phyloP scores from a whole-genome alignment of 2,113 vertebrate species.

The Sander lucioperca region DNA sequence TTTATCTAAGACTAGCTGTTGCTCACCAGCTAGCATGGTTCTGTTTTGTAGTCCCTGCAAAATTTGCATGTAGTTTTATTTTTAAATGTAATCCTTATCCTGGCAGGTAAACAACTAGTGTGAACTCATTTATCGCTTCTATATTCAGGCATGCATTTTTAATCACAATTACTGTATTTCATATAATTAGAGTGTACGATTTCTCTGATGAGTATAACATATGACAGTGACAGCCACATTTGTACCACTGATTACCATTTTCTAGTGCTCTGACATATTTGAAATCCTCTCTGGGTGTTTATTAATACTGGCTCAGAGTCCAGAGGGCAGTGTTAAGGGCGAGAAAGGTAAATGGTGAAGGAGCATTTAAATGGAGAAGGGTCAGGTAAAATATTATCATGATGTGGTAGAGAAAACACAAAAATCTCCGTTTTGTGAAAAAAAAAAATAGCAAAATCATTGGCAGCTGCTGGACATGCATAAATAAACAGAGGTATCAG shows the following conservation, averaged over 20 bases:
- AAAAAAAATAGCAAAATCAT: conserved; percentile 57
- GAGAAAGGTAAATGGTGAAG: conserved; percentile 21
- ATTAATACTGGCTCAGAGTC: conserved; percentile 26
- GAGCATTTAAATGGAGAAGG: conserved; percentile 39
- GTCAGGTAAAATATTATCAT: conserved; percentile 66
- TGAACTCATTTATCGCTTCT: conserved; percentile 3
- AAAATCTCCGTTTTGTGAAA: conserved; percentile 43
- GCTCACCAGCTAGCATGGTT: background rate
- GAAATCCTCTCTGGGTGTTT: conserved; percentile 13
- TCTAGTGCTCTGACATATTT: conserved; percentile 22
- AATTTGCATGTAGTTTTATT: too few species aligned
- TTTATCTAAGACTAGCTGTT: background rate
- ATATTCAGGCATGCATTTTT: background rate
- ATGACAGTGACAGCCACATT: conserved; percentile 22
- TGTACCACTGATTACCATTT: conserved; percentile 20
- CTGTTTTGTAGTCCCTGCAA: background rate
- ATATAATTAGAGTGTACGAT: conserved; percentile 5
- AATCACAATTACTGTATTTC: conserved; percentile 19
- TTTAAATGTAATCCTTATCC: background rate
- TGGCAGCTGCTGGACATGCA: conserved; percentile 70
- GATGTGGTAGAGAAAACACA: conserved; percentile 56
- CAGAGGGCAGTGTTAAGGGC: conserved; percentile 6
- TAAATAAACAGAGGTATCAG: conserved; percentile 71
- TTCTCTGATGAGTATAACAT: conserved; percentile 6
- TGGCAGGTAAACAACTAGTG: background rate